A percentile compares a stretch with the other conserved stretches of the same genome.
These are phyloP conservation scores for Campodea augens DNA, from an alignment of 1,140 invertebrate species.

Conservation along the genomic window DNA sequence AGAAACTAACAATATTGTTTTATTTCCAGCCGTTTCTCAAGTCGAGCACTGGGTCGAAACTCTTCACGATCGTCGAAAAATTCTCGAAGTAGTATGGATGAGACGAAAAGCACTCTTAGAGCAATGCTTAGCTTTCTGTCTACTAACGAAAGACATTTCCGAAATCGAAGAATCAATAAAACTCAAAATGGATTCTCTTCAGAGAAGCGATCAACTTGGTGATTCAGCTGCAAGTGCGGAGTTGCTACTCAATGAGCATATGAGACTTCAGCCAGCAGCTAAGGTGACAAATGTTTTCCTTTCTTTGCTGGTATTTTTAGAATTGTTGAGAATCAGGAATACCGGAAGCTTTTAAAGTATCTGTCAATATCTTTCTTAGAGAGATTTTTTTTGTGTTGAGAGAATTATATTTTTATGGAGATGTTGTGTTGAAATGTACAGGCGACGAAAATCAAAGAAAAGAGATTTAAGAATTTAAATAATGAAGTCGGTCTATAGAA, in stretches of 20 bases:
- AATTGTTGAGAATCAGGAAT: too few relatives aligned
- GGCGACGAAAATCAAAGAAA: too few relatives aligned
- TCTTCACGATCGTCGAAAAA: conserved; percentile 51
- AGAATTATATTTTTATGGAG: too few relatives aligned
- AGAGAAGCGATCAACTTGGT: conserved; percentile 30
- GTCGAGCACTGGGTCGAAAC: conserved; percentile 55
- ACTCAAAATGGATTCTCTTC: conserved; percentile 22
- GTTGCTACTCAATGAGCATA: conserved; percentile 43
- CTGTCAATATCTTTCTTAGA: too few relatives aligned
- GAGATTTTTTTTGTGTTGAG: too few relatives aligned
- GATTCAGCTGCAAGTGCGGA: conserved; percentile 49
- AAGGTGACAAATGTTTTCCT: too few relatives aligned
- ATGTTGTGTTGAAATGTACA: too few relatives aligned
- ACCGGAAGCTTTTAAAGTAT: too few relatives aligned
- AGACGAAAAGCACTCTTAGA: conserved; percentile 35
- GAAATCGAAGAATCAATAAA: conserved; percentile 41
- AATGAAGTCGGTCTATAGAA: too few relatives aligned
- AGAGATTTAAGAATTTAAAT: too few relatives aligned
- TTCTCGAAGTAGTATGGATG: conserved; percentile 52
- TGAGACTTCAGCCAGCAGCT: conserved; percentile 48
- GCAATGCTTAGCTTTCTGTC: conserved; percentile 51
- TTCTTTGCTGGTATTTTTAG: too few relatives aligned
- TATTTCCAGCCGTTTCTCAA: conserved; percentile 28
- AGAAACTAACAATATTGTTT: neutral
- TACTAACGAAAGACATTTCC: conserved; percentile 48